Base-by-base conservation (phyloP, 2,888 invertebrate species). In the Diplazon laetatorius region DNA sequence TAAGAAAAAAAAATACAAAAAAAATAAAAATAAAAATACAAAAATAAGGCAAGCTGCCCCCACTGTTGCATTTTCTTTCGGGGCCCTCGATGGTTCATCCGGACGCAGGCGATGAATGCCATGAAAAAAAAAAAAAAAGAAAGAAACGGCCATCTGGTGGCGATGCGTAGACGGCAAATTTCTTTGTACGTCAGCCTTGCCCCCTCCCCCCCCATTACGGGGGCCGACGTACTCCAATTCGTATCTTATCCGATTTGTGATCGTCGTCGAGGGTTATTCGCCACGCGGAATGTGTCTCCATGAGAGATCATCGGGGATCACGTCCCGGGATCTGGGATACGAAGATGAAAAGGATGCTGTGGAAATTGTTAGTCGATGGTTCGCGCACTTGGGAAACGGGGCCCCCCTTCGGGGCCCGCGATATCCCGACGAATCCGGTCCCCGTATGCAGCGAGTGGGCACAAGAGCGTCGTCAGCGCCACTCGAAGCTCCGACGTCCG, bases 131-230 rank as follows among this genome's bases (percentile, higher is more conserved):
- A n/a, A n/a, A n/a, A n/a, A n/a, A n/a, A n/a, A n/a, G n/a, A n/a
- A n/a, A n/a, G n/a, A n/a, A n/a, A n/a, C n/a, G 87, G 86, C 87
- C 87, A 88, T 87, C 88, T 87, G 88, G 83, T 85, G 82, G 74
- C 81, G 81, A 80, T 82, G 20, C 37, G 37, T 30, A 48, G 82
- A 83, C 84, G 85, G 81, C 72, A 82, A n/a, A n/a, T 83, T 84
- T 83, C 83, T 85, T 87, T 88, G 86, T 88, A 80, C 77, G 42
- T 44, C n/a, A n/a, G n/a, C n/a, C n/a, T n/a, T n/a, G n/a, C n/a
- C n/a, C n/a, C n/a, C n/a, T n/a, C n/a, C n/a, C n/a, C n/a, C n/a
- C n/a, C n/a, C n/a, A n/a, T n/a, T n/a, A n/a, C n/a, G n/a, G 18
- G 6, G 18, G 22, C 78, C 30, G 30, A n/a, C 6, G 6, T 72